phyloP scores from a whole-genome alignment of 2,888 invertebrate genomes.

The Eledone cirrhosa region DNA sequence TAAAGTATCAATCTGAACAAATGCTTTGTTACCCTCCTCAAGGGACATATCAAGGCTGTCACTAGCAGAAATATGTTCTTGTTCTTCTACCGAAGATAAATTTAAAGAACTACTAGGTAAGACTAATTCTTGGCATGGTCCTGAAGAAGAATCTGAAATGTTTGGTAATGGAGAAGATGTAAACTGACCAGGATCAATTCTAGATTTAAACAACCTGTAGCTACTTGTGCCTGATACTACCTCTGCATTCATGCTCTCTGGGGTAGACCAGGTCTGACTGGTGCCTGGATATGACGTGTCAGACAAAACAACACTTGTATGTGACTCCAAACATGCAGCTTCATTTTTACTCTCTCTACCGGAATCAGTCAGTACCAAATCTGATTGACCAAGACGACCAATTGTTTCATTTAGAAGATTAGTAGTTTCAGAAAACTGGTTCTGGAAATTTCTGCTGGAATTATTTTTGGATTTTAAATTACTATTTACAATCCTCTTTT shows the following conservation, averaged over 20 bases:
- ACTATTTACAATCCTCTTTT: slow-evolving; percentile 19
- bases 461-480: neutral
- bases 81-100: neutral
- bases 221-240: slow-evolving; percentile 8
- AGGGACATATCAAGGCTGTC: neutral
- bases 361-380: neutral
- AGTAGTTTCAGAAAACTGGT: neutral
- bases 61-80: neutral
- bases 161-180: slow-evolving; percentile 5
- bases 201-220: slow-evolving; percentile 9
- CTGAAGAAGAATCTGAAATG: neutral
- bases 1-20: neutral
- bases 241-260: slow-evolving; percentile 5
- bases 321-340: slow-evolving; percentile 1
- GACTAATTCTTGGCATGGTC: neutral
- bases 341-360: neutral
- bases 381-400: neutral
- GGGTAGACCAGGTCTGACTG: slow-evolving; percentile 17
- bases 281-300: slow-evolving; percentile 13
- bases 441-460: neutral
- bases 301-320: neutral
- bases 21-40: neutral
- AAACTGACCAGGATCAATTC: neutral
- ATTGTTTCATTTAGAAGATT: slow-evolving; percentile 14
- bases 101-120: slow-evolving; percentile 8